phyloP scores from a whole-genome alignment of 2,888 invertebrate species.

The Lapara coniferarum region DNA sequence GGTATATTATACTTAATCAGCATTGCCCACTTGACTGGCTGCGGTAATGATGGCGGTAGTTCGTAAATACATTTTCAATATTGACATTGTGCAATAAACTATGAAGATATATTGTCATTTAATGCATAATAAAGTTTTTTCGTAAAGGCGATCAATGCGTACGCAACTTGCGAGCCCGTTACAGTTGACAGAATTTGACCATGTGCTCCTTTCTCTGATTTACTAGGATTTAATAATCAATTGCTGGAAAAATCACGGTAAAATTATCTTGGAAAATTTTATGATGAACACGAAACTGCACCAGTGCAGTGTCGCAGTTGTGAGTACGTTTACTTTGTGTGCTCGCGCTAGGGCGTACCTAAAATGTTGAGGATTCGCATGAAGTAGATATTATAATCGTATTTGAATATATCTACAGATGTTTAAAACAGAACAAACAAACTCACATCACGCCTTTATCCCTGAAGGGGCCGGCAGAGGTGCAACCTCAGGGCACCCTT shows the following conservation, averaged over 20 bases:
- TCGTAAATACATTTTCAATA: background rate
- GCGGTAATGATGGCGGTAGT: background rate
- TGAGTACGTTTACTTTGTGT: too few species aligned
- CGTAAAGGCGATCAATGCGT: background rate
- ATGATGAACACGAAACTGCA: too few species aligned
- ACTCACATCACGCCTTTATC: too few species aligned
- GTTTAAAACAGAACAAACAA: too few species aligned
- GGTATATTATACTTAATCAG: background rate
- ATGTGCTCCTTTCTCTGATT: constrained; percentile 39
- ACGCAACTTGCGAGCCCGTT: constrained; percentile 34
- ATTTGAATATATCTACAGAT: too few species aligned
- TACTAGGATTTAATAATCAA: background rate
- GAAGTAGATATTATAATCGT: too few species aligned
- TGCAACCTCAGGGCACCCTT: too few species aligned
- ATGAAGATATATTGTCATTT: constrained; percentile 14
- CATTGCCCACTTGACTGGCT: background rate
- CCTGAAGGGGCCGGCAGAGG: too few species aligned
- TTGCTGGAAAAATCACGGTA: background rate
- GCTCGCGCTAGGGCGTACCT: too few species aligned
- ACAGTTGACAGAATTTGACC: constrained; percentile 42
- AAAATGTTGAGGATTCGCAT: too few species aligned
- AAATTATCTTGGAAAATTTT: background rate
- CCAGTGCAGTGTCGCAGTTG: too few species aligned
- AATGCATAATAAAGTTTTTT: constrained; percentile 10
- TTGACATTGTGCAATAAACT: constrained; percentile 13